Evolutionary conservation across 1,140 invertebrate genomes (phyloP).

Genomic region (Coelopa frigida): DNA sequence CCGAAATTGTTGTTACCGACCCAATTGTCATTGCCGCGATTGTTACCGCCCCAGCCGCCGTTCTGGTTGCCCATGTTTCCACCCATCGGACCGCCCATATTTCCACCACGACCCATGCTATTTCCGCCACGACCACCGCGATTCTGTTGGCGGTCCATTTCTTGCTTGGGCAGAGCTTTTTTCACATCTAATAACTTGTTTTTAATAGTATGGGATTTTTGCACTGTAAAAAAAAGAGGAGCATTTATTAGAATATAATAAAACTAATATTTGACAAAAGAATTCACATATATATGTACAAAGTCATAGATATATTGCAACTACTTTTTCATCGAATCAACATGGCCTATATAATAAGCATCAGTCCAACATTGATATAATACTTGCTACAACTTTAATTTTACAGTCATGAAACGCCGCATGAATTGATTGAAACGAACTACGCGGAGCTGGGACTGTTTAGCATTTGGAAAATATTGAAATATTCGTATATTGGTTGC

Average conservation of each 20-base stretch:
- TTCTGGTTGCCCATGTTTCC: constrained; percentile 52
- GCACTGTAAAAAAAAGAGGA: constrained; percentile 48
- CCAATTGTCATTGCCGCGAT: constrained; percentile 54
- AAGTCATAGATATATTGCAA: constrained; percentile 16
- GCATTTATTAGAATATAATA: constrained; percentile 13
- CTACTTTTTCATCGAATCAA: constrained; percentile 36
- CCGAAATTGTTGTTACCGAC: constrained; percentile 53
- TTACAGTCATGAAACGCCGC: constrained; percentile 42
- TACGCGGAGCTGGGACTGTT: constrained; percentile 41
- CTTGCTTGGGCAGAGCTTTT: constrained; percentile 65
- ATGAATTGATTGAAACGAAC: constrained; percentile 29
- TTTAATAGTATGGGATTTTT: constrained; percentile 65
- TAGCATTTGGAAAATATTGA: constrained; percentile 35
- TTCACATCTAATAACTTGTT: constrained; percentile 74
- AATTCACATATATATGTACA: neutral
- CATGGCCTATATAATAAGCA: too few relatives aligned
- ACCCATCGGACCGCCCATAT: constrained; percentile 48
- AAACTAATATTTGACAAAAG: constrained; percentile 17
- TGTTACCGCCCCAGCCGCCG: constrained; percentile 64
- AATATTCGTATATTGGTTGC: constrained; percentile 22
- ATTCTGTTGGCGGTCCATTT: constrained; percentile 47
- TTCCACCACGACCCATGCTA: constrained; percentile 27
- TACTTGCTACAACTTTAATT: constrained; percentile 25
- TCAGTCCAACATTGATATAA: constrained; percentile 35
- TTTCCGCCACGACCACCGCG: constrained; percentile 30